These are phyloP conservation scores for Epinotia demarniana DNA, from an alignment of 2,888 invertebrate genomes.

Conservation along the genomic window DNA sequence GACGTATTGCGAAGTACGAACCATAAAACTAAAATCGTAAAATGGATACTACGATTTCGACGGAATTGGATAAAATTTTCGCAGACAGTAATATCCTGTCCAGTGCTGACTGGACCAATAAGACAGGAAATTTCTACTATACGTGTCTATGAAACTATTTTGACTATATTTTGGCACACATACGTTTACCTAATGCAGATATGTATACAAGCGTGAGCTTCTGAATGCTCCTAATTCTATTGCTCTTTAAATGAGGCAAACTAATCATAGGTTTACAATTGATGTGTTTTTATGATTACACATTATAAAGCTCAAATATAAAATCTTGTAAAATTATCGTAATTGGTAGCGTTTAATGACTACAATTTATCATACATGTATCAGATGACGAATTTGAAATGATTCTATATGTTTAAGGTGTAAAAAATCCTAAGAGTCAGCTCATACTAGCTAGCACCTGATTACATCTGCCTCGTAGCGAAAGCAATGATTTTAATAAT, in stretches of 20 bases:
- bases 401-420: not conserved
- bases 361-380: not conserved
- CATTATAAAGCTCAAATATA: not conserved
- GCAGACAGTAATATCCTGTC: slow-evolving; percentile 73
- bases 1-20: too few species aligned
- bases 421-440: not conserved
- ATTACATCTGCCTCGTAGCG: slow-evolving; percentile 20
- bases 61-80: slow-evolving; percentile 29
- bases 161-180: not conserved
- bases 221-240: too few species aligned
- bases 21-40: not conserved
- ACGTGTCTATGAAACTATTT: slow-evolving; percentile 50
- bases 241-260: too few species aligned
- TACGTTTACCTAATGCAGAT: not conserved
- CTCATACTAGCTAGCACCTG: not conserved
- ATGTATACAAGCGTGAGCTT: too few species aligned
- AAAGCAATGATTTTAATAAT: slow-evolving; percentile 52
- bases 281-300: not conserved
- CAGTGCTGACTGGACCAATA: slow-evolving; percentile 53
- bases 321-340: too few species aligned
- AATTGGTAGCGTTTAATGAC: too few species aligned
- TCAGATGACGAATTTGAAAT: not conserved
- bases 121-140: slow-evolving; percentile 58
- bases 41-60: not conserved
- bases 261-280: not conserved